Conservation (phyloP, 2,888 invertebrate genomes). For the Lucinisca nassula region DNA sequence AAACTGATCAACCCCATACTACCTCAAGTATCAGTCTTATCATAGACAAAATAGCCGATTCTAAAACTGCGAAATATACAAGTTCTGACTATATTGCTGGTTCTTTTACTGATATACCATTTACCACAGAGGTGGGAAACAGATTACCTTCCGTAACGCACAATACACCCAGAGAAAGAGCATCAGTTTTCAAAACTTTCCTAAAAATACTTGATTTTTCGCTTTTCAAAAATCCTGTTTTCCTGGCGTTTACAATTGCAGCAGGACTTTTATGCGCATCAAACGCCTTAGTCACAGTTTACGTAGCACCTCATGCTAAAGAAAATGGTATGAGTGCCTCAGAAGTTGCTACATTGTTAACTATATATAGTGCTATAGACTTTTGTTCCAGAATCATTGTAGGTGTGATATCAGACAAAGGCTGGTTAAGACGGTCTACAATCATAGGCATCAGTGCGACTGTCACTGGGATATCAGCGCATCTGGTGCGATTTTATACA, state of each 20-base stretch:
- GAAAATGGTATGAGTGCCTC: slow-evolving; percentile 47
- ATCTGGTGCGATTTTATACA: slow-evolving; percentile 54
- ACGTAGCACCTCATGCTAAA: slow-evolving; percentile 62
- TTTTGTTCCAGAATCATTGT: slow-evolving; percentile 49
- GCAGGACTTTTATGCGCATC: slow-evolving; percentile 51
- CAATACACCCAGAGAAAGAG: not conserved
- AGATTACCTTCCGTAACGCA: not conserved
- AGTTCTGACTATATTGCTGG: slow-evolving; percentile 21
- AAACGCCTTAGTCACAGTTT: slow-evolving; percentile 48
- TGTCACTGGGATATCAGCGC: slow-evolving; percentile 24
- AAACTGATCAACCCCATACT: not conserved
- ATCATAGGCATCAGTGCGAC: slow-evolving; percentile 39
- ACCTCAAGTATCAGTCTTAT: not conserved
- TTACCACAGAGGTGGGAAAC: not conserved
- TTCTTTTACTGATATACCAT: slow-evolving; percentile 15
- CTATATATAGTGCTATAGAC: slow-evolving; percentile 57
- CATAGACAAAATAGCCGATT: not conserved
- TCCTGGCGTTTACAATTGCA: slow-evolving; percentile 35
- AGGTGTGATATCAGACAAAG: slow-evolving; percentile 51
- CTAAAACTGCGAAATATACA: not conserved
- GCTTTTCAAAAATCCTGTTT: slow-evolving; percentile 57
- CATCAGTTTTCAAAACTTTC: not conserved
- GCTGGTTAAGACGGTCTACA: slow-evolving; percentile 40
- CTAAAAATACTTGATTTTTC: slow-evolving; percentile 44
- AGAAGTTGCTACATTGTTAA: slow-evolving; percentile 48